A percentile compares a stretch with the other conserved stretches of the same genome.
Evolutionary conservation across 1,140 invertebrate species (phyloP).

Genomic region (Atta cephalotes): DNA sequence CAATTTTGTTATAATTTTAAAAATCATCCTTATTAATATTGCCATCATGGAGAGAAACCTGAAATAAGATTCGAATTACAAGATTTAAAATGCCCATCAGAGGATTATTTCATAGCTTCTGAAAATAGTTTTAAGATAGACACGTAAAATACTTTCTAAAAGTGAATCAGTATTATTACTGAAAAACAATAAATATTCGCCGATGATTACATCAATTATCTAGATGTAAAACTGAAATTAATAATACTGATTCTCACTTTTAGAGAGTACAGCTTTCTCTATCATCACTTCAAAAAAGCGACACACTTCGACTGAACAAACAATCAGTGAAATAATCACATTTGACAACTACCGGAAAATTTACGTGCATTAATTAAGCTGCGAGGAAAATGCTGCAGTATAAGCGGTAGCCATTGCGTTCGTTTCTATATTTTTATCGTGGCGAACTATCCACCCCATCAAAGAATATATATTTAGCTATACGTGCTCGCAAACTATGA

Average conservation of each 20-base stretch:
- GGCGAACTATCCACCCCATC: not conserved
- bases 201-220: no score
- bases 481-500: slow-evolving; percentile 15
- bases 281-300: slow-evolving; percentile 28
- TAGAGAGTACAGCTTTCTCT: slow-evolving; percentile 29
- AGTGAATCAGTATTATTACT: no score
- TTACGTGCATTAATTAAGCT: not conserved
- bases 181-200: no score
- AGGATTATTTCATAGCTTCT: not conserved
- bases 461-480: slow-evolving; percentile 25
- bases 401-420: no score
- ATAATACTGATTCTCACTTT: no score
- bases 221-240: no score
- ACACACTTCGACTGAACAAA: not conserved
- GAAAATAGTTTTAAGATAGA: not conserved
- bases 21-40: no score
- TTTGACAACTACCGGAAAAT: not conserved
- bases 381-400: not conserved
- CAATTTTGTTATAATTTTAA: no score
- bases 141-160: no score
- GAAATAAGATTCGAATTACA: no score
- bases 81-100: no score
- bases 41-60: no score
- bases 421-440: slow-evolving; percentile 6
- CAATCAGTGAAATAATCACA: not conserved